phyloP scores from a whole-genome alignment of 2,888 invertebrate genomes.

The Cantharis rustica region DNA sequence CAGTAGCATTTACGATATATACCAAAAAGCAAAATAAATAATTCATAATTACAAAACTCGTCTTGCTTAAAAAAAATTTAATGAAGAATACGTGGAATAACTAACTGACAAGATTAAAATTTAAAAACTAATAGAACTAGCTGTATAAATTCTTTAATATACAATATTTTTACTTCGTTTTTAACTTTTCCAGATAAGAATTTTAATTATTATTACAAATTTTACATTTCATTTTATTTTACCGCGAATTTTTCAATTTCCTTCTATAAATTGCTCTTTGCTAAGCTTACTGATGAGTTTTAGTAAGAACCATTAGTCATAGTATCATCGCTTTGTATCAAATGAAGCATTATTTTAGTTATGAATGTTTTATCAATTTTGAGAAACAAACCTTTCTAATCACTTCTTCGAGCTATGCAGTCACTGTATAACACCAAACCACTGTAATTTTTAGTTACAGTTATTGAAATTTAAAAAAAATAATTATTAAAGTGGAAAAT shows the following conservation, averaged over 20 bases:
- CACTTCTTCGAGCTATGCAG: too few species aligned
- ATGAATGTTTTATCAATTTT: not conserved
- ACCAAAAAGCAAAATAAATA: not conserved
- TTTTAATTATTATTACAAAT: not conserved
- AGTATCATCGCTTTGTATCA: not conserved
- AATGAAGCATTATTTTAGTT: not conserved
- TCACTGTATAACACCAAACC: too few species aligned
- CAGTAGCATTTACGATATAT: not conserved
- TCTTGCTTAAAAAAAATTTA: not conserved
- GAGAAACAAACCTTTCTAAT: not conserved
- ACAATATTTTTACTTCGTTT: not conserved
- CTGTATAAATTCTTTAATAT: not conserved
- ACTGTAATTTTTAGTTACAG: too few species aligned
- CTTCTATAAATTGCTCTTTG: not conserved
- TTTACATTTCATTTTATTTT: not conserved
- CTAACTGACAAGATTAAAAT: not conserved
- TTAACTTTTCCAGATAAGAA: not conserved
- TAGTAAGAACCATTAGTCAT: not conserved
- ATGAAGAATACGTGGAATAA: not conserved
- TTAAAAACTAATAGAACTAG: not conserved
- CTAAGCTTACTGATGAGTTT: not conserved
- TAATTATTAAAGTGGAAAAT: too few species aligned
- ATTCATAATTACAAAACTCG: not conserved
- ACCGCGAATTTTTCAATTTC: not conserved
- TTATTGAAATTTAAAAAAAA: too few species aligned